Percentiles rank a stretch among this genome's conserved stretches.
Conservation (phyloP, 2,113 vertebrate species). For the Scatophagus argus region DNA sequence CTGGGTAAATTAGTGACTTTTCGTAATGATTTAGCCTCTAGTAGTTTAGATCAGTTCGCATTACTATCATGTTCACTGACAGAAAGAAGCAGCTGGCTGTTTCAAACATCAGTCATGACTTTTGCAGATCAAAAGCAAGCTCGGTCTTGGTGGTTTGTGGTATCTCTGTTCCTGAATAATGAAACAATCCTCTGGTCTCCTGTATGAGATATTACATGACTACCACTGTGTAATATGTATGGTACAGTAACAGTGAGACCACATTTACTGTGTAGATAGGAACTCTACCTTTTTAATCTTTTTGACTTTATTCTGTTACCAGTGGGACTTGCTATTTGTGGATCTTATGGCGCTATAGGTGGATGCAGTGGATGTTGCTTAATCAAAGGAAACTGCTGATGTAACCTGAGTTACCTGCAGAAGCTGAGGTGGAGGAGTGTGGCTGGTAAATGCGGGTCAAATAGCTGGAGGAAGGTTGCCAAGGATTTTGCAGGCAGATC, state of each 20-base stretch:
- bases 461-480: constrained; percentile 27
- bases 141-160: background rate
- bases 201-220: background rate
- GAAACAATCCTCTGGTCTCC: background rate
- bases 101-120: background rate
- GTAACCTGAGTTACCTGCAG: constrained; percentile 6
- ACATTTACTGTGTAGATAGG: background rate
- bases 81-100: background rate
- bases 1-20: background rate
- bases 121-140: background rate
- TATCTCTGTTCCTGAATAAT: background rate
- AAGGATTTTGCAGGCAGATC: constrained; percentile 38
- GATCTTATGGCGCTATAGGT: constrained; percentile 1
- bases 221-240: background rate
- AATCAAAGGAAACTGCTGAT: constrained; percentile 18
- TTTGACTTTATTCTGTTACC: background rate
- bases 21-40: background rate
- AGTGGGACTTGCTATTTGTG: background rate
- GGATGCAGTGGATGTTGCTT: constrained; percentile 1
- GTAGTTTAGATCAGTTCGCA: background rate
- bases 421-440: background rate
- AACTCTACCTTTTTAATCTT: background rate
- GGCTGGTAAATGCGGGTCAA: background rate
- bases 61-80: background rate
- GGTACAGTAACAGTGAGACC: background rate